These are phyloP conservation scores for Pagrus major DNA, from an alignment of 2,113 vertebrate genomes.

Conservation along the genomic window DNA sequence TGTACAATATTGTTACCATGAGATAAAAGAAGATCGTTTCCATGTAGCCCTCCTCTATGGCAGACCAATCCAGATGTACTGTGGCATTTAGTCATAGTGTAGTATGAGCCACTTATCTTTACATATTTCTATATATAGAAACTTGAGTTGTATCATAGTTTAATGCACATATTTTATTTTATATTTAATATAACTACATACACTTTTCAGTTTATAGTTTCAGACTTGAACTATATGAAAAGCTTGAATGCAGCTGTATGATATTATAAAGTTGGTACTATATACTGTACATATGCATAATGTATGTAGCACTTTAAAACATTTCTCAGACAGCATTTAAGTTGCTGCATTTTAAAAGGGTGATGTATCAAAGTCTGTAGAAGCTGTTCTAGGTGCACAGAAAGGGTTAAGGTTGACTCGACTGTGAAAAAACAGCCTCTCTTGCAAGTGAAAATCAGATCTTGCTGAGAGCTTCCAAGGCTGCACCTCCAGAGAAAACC, in stretches of 20 bases:
- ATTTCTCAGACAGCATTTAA: background rate
- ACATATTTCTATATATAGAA: no score
- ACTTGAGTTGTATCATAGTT: no score
- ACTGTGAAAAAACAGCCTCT: background rate
- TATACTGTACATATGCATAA: no score
- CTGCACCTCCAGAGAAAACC: slow-evolving; percentile 14
- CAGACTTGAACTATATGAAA: no score
- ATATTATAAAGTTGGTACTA: background rate
- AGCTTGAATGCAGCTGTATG: background rate
- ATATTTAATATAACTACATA: no score
- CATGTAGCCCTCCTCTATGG: background rate
- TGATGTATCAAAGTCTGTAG: background rate
- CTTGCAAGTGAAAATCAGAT: slow-evolving; percentile 15
- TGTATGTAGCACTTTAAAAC: background rate
- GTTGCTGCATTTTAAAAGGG: no score
- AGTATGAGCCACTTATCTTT: no score
- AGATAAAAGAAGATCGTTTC: background rate
- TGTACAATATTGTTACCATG: background rate
- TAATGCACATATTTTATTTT: no score
- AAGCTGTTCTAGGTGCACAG: background rate
- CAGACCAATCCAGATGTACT: no score
- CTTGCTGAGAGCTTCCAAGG: slow-evolving; percentile 15
- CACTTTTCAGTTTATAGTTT: no score
- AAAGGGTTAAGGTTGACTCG: background rate
- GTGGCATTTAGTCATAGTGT: no score